Evolutionary conservation across 2,113 vertebrate genomes (phyloP), one percentile per base, ranked within the genome.

Genomic region (Lepus timidus): DNA sequence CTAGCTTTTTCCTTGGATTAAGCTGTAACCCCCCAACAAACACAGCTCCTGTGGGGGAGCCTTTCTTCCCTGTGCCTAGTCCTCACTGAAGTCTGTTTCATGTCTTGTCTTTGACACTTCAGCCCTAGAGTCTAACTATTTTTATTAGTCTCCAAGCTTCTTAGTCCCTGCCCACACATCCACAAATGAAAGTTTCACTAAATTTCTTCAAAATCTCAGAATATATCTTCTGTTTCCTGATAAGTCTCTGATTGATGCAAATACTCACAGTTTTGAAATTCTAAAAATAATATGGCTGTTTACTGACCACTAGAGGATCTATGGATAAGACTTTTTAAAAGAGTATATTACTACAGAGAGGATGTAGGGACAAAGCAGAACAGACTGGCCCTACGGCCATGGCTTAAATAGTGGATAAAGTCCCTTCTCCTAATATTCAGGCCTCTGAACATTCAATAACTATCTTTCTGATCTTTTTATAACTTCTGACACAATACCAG

Each of bases 201-300:
- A 36, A 55, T 36, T 85, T 67, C 51, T 93, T 91, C 49, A 84
- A 68, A 87, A 84, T 49, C 14, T 1, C 13, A 49, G 19, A 81
- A 22, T 33, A 12, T 51, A 85, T 76, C 70, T 88, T 65, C 61
- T 68, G 27, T 68, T 88, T 95, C 52, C 52, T 85, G 16, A 7
- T 68, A 52, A 58, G 68, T 68, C 52, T 68, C n/a, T 85, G n/a
- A 85, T 9, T 65, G 27, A 67, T 74, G 55, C 17, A 65, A 76
- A 93, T 64, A 20, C 39, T 89, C 64, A 49, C 14, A 49, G 62
- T 75, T 84, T 62, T 85, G 61, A 90, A 87, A 87, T 80, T 83
- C 27, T 71, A n/a, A 87, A 83, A 78, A 44, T 8, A 74, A 31
- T 55, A 87, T 13, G 29, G n/a, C 33, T 68, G 8, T 55, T 78